Base-by-base conservation (phyloP, 2,797 vertebrate genomes). In the Meriones psammophilus region DNA sequence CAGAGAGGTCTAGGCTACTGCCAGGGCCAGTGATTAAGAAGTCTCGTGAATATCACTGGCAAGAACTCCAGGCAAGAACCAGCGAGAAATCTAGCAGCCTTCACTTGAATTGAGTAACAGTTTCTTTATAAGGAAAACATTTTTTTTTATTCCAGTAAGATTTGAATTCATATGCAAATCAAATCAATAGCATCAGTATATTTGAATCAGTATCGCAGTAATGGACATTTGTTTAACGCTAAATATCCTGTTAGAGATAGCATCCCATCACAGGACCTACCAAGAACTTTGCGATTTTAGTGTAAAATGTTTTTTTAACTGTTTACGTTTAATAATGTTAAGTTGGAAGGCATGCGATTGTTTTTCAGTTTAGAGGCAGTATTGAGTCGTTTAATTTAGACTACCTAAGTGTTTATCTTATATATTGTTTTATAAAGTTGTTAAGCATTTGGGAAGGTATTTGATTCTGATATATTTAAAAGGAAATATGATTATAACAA, bases 401-500 rank as follows among this genome's bases (percentile, higher is more conserved):
- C 39, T 92, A 36, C 54, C 15, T 50, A 84, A 39, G 24, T 14
- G 7, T 88, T 91, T 88, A 71, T 62, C 71, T 88, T 74, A 91
- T n/a, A 30, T 76, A n/a, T 87, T 69, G 58, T 91, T 79, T 28
- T 39, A 8, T 20, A 92, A 94, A n/a, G n/a, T 89, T 83, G 30
- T 89, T 83, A 68, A 94, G 60, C 81, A 64, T 68, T 83, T 92
- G 2, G 28, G 3, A 92, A 93, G 36, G 0, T 3, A 71, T 69
- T 94, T 92, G 42, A 79, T 30, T 88, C 78, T 90, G 64, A 93
- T 36, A 36, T 92, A 54, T 22, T 91, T 64, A 58, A 94, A 94
- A 93, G 17, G 60, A 88, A 30, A 69, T 50, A 42, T 73, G 22
- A 88, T 20, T 64, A 78, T 58, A 81, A 85, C 42, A 94, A 62